Base-by-base conservation (phyloP, 2,888 invertebrate genomes). In the Petrophora chlorosata region DNA sequence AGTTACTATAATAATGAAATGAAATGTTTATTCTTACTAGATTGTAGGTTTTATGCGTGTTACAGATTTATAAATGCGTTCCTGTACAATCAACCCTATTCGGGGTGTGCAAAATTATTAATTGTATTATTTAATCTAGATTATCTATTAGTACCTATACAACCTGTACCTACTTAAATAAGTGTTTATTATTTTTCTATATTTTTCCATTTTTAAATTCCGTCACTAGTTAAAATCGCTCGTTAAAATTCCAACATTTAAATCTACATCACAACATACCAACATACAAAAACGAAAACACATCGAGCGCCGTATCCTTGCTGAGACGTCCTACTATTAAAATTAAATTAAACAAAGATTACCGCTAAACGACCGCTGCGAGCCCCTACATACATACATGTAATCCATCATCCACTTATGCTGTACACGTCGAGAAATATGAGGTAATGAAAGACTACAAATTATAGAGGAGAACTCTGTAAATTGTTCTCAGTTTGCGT, bases 291-390 rank as follows among this genome's bases (percentile, higher is more conserved):
- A 40, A 23, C 34, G 36, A 46, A 56, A 36, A 57, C 53, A 56
- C 53, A 63, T 63, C 61, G 36, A 33, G 60, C 66, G 70, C 57
- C 49, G 63, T 65, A 77, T 67, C 75, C 67, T 78, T 60, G 71
- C 46, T 67, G 50, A 61, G 61, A 64, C 66, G 52, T 34, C 52
- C 54, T 53, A 42, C 72, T 78, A 84, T 85, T 84, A 85, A 85
- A 85, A 84, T 82, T 79, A 79, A 82, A 85, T 84, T 82, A 85
- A 83, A 78, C 79, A 81, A 73, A 79, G 79, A 81, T 81, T 80
- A 79, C 70, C 58, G 60, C 73, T 79, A 79, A 82, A 76, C 73
- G 78, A 63, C 65, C 61, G 61, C 44, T 33, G 59, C 49, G 65
- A 55, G 33, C 10, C 43, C 33, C 39, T 23, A 47, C 32, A 38